Evolutionary conservation across 2,888 invertebrate species (phyloP).

Genomic region (Dryocosmus kuriphilus): DNA sequence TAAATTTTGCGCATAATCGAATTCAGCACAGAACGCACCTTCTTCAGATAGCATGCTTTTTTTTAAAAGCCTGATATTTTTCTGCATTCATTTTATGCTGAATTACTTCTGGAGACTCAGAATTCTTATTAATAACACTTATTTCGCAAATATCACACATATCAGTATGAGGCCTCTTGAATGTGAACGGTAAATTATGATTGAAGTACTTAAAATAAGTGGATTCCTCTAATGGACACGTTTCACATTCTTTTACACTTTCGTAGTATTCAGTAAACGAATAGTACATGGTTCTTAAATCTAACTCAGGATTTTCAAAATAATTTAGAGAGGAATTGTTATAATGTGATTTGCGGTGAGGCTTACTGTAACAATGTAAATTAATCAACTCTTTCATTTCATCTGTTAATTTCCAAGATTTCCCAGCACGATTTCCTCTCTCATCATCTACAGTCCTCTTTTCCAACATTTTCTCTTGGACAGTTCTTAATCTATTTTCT

Average conservation of each 20-base stretch:
- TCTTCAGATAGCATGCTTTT: too few species aligned
- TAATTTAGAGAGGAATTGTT: too few species aligned
- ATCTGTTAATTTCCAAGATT: neutral
- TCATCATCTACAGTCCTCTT: neutral
- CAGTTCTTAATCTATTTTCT: neutral
- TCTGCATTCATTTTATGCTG: too few species aligned
- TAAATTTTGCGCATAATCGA: too few species aligned
- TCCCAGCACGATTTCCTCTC: neutral
- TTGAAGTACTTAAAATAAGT: too few species aligned
- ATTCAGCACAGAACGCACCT: too few species aligned
- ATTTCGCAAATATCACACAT: too few species aligned
- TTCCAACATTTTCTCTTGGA: neutral
- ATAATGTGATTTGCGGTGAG: neutral
- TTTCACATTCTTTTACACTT: neutral
- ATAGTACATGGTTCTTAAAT: neutral
- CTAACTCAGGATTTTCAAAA: neutral
- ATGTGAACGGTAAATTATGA: neutral
- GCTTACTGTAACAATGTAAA: neutral
- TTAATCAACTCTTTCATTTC: neutral
- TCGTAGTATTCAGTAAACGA: neutral
- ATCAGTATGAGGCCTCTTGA: too few species aligned
- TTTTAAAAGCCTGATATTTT: too few species aligned
- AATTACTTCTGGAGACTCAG: too few species aligned
- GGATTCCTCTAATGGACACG: neutral
- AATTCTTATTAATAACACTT: too few species aligned